These are phyloP conservation scores for Aphelocoma coerulescens DNA, from an alignment of 2,113 vertebrate genomes.

Conservation along the genomic window DNA sequence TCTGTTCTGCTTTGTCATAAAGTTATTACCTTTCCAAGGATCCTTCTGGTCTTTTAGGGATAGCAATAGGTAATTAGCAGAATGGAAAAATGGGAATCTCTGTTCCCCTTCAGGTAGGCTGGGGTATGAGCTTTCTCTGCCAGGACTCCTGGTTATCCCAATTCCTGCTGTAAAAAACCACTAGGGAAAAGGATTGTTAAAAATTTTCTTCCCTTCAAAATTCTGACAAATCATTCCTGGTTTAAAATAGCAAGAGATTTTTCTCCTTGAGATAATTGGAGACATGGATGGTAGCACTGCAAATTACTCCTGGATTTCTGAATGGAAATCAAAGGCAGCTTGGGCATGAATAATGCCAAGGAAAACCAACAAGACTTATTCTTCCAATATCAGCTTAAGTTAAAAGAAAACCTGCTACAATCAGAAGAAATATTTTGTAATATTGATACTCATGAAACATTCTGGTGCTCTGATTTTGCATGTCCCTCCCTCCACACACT, in stretches of 20 bases:
- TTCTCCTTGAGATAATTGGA: background rate
- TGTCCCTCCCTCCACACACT: background rate
- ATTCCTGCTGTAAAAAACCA: background rate
- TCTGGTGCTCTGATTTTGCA: background rate
- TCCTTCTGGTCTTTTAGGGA: background rate
- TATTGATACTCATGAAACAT: background rate
- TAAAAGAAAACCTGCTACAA: background rate
- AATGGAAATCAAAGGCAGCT: background rate
- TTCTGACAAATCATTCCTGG: background rate
- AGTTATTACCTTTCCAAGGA: background rate
- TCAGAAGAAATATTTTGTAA: background rate
- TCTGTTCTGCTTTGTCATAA: slow-evolving; percentile 2
- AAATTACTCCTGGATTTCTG: background rate
- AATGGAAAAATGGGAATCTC: background rate
- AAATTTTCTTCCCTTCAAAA: background rate
- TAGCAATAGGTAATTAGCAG: background rate
- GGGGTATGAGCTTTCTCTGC: background rate
- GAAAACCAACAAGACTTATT: background rate
- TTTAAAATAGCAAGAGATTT: background rate
- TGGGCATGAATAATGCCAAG: background rate
- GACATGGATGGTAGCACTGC: background rate
- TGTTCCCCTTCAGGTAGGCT: background rate
- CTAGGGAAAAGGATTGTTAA: background rate
- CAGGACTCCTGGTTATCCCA: background rate
- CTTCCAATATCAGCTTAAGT: background rate